A percentile compares a stretch with the other conserved stretches of the same genome.
Evolutionary conservation across 2,888 invertebrate genomes (phyloP).

Genomic region (Macropis europaea): DNA sequence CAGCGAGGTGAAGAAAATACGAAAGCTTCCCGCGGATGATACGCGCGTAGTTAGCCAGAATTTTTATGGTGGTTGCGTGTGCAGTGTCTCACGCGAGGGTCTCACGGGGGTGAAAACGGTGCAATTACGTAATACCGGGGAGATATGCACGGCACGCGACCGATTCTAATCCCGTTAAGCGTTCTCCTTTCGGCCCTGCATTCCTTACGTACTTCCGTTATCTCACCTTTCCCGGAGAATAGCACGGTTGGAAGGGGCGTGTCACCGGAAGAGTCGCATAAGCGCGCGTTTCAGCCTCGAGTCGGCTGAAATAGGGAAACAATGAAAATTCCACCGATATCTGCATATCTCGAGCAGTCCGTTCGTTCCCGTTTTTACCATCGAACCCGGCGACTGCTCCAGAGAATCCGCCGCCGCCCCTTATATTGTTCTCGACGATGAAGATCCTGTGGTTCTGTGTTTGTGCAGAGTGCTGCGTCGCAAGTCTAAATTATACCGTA

Average conservation of each 20-base stretch:
- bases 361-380: slow-evolving; percentile 22
- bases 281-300: background rate
- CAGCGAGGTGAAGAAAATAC: no score
- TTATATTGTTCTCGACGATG: no score
- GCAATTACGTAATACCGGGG: slow-evolving; percentile 57
- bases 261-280: slow-evolving; percentile 42
- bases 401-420: no score
- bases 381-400: slow-evolving; percentile 1
- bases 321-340: slow-evolving; percentile 53
- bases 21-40: background rate
- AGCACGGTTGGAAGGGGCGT: slow-evolving; percentile 20
- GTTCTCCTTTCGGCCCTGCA: slow-evolving; percentile 57
- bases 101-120: slow-evolving; percentile 20
- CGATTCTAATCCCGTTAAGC: slow-evolving; percentile 68
- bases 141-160: slow-evolving; percentile 67
- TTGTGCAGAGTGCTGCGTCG: no score
- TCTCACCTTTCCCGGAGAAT: slow-evolving; percentile 50
- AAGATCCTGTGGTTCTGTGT: no score
- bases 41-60: slow-evolving; percentile 10
- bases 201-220: slow-evolving; percentile 63
- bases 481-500: no score
- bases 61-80: background rate
- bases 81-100: slow-evolving; percentile 3
- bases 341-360: slow-evolving; percentile 40
- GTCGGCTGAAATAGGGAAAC: slow-evolving; percentile 50